These are phyloP conservation scores for Bradypus variegatus DNA, from an alignment of 2,797 vertebrate genomes.

Conservation along the genomic window DNA sequence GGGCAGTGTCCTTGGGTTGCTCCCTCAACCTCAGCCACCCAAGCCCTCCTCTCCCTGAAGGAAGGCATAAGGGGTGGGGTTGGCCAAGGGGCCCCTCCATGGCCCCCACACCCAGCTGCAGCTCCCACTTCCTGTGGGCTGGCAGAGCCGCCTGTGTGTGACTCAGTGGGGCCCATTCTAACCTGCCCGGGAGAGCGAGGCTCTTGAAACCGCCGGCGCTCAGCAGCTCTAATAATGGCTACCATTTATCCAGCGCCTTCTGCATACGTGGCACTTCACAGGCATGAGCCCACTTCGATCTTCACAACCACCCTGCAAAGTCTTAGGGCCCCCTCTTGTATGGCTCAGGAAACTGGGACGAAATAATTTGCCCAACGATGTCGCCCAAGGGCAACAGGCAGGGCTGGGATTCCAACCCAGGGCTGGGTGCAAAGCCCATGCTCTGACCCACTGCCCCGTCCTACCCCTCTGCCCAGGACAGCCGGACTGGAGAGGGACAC, in stretches of 20 bases:
- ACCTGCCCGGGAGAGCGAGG: background rate
- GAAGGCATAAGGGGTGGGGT: background rate
- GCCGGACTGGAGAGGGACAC: no score
- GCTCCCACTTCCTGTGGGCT: background rate
- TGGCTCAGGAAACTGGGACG: background rate
- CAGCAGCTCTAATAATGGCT: rapidly evolving
- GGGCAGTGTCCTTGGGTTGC: background rate
- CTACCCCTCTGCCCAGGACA: background rate
- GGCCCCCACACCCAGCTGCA: background rate
- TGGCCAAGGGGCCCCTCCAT: background rate
- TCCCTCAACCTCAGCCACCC: background rate
- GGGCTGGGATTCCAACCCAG: background rate
- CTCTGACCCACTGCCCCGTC: rapidly evolving
- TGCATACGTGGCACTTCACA: rapidly evolving
- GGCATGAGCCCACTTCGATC: background rate
- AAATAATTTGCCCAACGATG: background rate
- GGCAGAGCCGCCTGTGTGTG: background rate
- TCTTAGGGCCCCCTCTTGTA: background rate
- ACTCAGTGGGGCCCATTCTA: constrained; percentile 39
- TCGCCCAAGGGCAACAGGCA: background rate
- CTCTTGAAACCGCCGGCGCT: rapidly evolving
- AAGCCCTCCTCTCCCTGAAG: background rate
- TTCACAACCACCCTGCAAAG: background rate
- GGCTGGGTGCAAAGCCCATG: background rate
- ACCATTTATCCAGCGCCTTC: rapidly evolving